Base-by-base conservation (phyloP, 2,888 invertebrate species). In the Conomelus anceps region DNA sequence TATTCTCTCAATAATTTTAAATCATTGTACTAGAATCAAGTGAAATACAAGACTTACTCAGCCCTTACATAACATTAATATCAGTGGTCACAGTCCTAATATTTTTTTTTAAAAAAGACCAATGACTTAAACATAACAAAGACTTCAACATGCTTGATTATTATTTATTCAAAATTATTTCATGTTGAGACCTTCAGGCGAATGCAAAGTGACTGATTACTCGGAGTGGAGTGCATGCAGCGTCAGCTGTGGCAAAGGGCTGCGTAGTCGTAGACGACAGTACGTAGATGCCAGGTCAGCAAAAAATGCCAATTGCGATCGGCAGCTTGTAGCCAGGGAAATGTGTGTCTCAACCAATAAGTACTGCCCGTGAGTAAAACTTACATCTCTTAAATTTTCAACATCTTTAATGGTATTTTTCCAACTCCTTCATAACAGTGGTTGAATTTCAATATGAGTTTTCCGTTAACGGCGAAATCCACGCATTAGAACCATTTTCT, bases 181-280 rank as follows among this genome's bases (percentile, higher is more conserved):
- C 11, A n/a, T 13, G 17, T 34, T 41, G 23, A 23, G 87, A 91
- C 90, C 92, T 93, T 63, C 92, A 98, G 98, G 96, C 92, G 97
- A 97, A 93, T 99, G 98, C 93, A 96, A 94, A 3, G 96, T 97
- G 23, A 94, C 95, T 0, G 95, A 95, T 22, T 98, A 98, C 95
- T 94, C 95, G 6, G 92, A 94, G 13, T 98, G 97, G 97, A 95
- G 96, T 26, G 94, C 95, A 22, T 98, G 98, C 93, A 96, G 97
- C 6, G 98, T 97, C 84, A 95, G 95, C 29, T 99, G 98, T 93
- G 98, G 98, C 90, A 97, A 97, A 94, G 98, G 98, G 24, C 94
- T 96, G 91, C 95, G 97, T 92, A 96, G 97, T 95, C 95, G 98
- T 92, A 96, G 95, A 89, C 95, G 98, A 89, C 93, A 94, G 91